Percentiles rank a stretch among this genome's conserved stretches.
These are phyloP conservation scores for Halcyon chelicuti DNA, from an alignment of 2,797 vertebrate genomes.

Conservation along the genomic window DNA sequence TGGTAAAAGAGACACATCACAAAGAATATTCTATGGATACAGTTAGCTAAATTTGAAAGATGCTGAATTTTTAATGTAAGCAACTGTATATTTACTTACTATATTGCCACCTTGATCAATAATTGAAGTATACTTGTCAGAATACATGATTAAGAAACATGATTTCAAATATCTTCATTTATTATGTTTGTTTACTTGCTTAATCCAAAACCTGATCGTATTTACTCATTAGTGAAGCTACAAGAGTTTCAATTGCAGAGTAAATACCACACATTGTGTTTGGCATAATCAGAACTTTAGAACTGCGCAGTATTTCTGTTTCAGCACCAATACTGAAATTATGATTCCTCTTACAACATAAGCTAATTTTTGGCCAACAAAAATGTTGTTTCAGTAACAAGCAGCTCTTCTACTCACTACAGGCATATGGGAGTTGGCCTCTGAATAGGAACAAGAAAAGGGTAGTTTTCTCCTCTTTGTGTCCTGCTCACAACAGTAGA, in stretches of 20 bases:
- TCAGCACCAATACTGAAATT: not conserved
- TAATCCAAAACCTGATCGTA: conserved; percentile 23
- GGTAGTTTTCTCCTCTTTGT: not conserved
- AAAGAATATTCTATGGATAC: not conserved
- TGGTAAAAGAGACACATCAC: not conserved
- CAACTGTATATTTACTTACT: conserved; percentile 30
- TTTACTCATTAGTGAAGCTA: conserved; percentile 35
- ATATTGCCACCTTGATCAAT: not conserved
- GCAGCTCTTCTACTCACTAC: not conserved
- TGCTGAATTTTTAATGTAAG: conserved; percentile 18
- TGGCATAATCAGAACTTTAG: conserved; percentile 26
- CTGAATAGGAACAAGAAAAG: not conserved
- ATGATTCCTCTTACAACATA: not conserved
- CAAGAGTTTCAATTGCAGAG: conserved; percentile 11
- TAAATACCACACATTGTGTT: conserved; percentile 17
- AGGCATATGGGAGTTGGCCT: not conserved
- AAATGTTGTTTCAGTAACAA: not conserved
- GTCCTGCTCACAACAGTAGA: not conserved
- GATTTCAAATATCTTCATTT: conserved; percentile 13
- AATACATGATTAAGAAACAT: not conserved
- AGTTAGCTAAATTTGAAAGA: not conserved
- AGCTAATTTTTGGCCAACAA: not conserved
- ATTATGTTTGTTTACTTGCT: conserved; percentile 20
- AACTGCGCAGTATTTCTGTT: not conserved
- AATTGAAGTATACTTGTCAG: conserved; percentile 21